Base-by-base conservation (phyloP, 2,113 vertebrate genomes). In the Mormoops blainvillei region DNA sequence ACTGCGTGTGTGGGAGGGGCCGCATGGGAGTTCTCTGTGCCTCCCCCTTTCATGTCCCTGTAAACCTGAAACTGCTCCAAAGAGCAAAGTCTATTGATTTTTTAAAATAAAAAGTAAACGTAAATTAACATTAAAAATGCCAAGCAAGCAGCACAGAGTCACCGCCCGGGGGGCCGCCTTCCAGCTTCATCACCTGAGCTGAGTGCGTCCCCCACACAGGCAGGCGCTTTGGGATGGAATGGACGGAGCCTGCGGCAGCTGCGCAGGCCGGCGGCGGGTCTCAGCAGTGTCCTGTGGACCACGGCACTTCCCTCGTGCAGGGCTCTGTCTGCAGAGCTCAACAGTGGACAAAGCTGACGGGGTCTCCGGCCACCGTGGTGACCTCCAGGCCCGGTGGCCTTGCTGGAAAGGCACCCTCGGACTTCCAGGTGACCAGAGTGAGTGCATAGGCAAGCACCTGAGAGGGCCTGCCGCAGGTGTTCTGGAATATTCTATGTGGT, bases 221-320 rank as follows among this genome's bases (percentile, higher is more conserved):
- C 18, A 68, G 67, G 18, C 18, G 3, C 4, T 68, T 63, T 1
- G 1, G 4, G 28, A 28, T 9, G 19, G 13, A 63, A 63, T 1
- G 58, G 11, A 12, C 24, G 11, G 58, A 61, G 26, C 10, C 58
- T 22, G 24, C 11, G 11, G 56, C 24, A 3, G 58, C 18, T 9
- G 15, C 48, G 14, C 28, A 28, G 18, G 15, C 11, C 14, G 11
- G 24, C 10, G 4, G 13, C 3, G 15, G 14, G 15, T 43, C 63
- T 31, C 24, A 22, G 19, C 31, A 15, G 19, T 24, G 3, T 10
- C 7, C 13, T 0, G 5, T 18, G 10, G 28, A 81, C 38, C 18
- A 3, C 10, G 12, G 33, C 10, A 11, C n/a, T 36, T 18, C 52
- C 86, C 0, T 4, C 43, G n/a, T 3, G 1, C 2, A 5, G 0